Evolutionary conservation across 2,113 vertebrate species (phyloP), one percentile per base, ranked within the genome.

Genomic region (Drymodes brunneopygia): DNA sequence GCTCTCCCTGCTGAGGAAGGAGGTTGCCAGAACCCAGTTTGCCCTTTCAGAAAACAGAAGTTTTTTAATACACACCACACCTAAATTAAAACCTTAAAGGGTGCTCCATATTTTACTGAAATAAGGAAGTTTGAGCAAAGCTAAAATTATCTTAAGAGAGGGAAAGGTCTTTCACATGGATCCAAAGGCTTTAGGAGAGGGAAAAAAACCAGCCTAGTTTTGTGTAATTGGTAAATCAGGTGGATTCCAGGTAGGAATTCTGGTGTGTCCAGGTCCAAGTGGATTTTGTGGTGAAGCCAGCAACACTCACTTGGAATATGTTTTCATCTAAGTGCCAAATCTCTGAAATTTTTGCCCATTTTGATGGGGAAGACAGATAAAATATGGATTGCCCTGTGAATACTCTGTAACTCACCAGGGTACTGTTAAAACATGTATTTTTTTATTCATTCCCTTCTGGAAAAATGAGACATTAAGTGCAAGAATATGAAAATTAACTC

Each of bases 281-380:
- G 50, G 36, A 12, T 67, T 69, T 61, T 72, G 29, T 60, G 38
- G 56, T 57, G 60, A 70, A 56, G 31, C 33, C 1, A 69, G 62
- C 45, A 67, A 12, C 38, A 93, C 97, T 97, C 88, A 97, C 96
- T 97, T 96, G 75, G 81, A 97, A 96, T 23, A 22, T 11, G 12
- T 40, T 88, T 89, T 97, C 82, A 44, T 90, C 94, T 48, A 97
- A 58, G 84, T 97, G 96, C 97, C 97, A 98, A 50, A 91, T 91
- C 19, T 97, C 81, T 56, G 89, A 94, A 80, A 97, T 67, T 11
- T 54, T 91, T 61, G 45, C 96, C 95, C 97, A 2, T 88, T 96
- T 44, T 60, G 15, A 86, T 79, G 82, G n/a, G 70, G 77, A 44
- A 86, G 15, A 75, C 60, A 70, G 48, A 61, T 69, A 47, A 82